A percentile compares a stretch with the other conserved stretches of the same genome.
phyloP scores from a whole-genome alignment of 2,797 vertebrate genomes.

The Onychomys leucogaster region DNA sequence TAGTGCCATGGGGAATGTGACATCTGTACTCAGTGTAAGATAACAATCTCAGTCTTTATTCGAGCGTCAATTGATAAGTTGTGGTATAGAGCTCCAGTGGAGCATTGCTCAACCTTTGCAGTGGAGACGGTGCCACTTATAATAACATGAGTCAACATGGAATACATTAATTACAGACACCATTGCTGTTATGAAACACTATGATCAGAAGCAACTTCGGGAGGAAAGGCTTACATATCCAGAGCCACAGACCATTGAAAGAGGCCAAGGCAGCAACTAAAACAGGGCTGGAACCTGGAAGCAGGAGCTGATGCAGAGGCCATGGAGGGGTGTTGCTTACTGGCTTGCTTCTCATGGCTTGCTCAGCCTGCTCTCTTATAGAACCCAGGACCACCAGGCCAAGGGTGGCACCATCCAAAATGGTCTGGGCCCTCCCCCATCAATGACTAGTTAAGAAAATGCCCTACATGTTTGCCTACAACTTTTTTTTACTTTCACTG shows the following conservation, averaged over 20 bases:
- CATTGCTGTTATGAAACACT: not conserved
- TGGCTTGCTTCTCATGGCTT: not conserved
- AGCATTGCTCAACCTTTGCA: not conserved
- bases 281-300: not conserved
- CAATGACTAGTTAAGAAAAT: not conserved
- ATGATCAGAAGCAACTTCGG: not conserved
- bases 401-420: not conserved
- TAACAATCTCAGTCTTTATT: not conserved
- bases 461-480: not conserved
- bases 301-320: not conserved
- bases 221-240: not conserved
- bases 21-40: not conserved
- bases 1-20: not conserved
- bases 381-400: not conserved
- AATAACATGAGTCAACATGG: not conserved
- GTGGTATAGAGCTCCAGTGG: not conserved
- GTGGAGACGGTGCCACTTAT: not conserved
- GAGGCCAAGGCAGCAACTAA: not conserved
- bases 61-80: not conserved
- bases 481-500: not conserved
- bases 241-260: not conserved
- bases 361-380: not conserved
- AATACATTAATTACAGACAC: not conserved
- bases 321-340: not conserved
- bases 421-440: not conserved